phyloP scores from a whole-genome alignment of 2,797 vertebrate genomes.

The Delichon dasypus region DNA sequence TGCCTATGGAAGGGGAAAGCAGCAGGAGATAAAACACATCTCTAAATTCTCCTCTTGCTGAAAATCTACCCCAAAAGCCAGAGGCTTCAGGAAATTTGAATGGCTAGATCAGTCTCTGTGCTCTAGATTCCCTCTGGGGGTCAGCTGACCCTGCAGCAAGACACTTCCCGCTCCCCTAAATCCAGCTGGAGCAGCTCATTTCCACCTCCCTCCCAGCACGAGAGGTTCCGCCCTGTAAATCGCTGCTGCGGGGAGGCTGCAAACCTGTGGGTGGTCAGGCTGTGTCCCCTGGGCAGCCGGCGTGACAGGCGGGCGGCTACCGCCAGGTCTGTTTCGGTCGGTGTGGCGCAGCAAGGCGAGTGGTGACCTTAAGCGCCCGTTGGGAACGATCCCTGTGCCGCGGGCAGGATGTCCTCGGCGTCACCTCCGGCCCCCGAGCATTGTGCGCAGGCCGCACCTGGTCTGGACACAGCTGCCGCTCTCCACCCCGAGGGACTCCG shows the following conservation, averaged over 20 bases:
- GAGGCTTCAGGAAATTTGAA: neutral
- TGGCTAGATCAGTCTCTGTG: rapidly evolving
- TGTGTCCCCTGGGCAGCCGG: neutral
- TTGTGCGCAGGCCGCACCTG: neutral
- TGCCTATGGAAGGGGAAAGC: neutral
- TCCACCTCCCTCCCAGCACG: neutral
- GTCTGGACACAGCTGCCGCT: neutral
- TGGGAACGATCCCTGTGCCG: neutral
- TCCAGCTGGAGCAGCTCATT: neutral
- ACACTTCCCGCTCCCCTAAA: rapidly evolving
- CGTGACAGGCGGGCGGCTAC: neutral
- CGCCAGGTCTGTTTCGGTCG: neutral
- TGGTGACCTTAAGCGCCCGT: neutral
- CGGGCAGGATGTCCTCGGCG: neutral
- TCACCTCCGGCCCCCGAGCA: neutral
- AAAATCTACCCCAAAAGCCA: neutral
- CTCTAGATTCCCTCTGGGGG: neutral
- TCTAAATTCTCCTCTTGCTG: neutral
- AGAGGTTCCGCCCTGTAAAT: neutral
- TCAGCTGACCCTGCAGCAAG: neutral
- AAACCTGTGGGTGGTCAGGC: neutral
- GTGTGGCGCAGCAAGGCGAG: neutral
- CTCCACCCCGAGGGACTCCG: neutral
- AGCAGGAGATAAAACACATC: rapidly evolving
- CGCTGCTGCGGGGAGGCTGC: neutral